These are phyloP conservation scores for Agelaius tricolor DNA, from an alignment of 2,113 vertebrate genomes.

Conservation along the genomic window DNA sequence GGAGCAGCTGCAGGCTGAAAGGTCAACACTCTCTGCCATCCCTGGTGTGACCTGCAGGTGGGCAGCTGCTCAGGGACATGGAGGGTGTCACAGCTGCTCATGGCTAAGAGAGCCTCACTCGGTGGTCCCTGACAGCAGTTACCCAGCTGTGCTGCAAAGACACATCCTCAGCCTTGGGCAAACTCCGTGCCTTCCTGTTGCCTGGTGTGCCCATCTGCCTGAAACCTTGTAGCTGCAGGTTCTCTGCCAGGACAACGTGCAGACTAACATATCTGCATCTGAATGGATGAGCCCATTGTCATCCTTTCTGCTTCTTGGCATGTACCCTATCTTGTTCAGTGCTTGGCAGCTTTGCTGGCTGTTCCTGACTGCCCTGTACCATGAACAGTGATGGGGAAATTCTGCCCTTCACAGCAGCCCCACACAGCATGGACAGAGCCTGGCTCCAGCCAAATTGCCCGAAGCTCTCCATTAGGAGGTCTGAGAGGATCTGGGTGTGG, in stretches of 20 bases:
- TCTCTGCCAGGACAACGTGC: not conserved
- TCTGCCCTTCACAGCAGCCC: not conserved
- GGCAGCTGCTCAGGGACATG: not conserved
- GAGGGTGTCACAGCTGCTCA: not conserved
- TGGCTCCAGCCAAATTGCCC: not conserved
- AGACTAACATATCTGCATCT: not conserved
- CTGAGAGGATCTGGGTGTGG: not conserved
- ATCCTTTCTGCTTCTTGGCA: not conserved
- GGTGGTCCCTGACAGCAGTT: not conserved
- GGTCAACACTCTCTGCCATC: not conserved
- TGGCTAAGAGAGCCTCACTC: not conserved
- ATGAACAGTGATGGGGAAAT: not conserved
- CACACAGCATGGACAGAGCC: not conserved
- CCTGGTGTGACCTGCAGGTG: not conserved
- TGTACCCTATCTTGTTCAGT: not conserved
- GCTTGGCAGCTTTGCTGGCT: not conserved
- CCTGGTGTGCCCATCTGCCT: not conserved
- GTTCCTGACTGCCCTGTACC: not conserved
- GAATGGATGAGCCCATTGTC: not conserved
- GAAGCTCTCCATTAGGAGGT: rapidly evolving
- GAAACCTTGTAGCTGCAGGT: not conserved
- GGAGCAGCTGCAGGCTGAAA: not conserved
- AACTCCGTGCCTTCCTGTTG: not conserved
- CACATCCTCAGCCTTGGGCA: not conserved
- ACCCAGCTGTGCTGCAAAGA: not conserved